These are phyloP conservation scores for Siphlonurus alternatus DNA, from an alignment of 2,888 invertebrate species.

Conservation along the genomic window DNA sequence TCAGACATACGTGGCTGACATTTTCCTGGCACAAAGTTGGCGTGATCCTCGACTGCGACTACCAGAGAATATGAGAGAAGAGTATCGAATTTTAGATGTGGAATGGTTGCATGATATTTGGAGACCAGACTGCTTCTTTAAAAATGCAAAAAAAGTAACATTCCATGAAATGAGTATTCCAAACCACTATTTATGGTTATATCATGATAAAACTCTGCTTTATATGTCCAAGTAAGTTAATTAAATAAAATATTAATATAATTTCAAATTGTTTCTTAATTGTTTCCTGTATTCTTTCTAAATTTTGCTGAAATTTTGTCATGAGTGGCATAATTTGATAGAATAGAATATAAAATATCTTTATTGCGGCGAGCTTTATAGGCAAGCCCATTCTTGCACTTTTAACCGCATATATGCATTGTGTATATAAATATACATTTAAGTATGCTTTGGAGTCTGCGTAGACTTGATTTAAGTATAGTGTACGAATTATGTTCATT, in stretches of 20 bases:
- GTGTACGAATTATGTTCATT: too few species aligned
- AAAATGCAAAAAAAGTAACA: constrained; percentile 81
- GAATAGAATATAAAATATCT: too few species aligned
- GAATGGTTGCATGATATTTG: constrained; percentile 83
- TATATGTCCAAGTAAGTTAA: constrained; percentile 87
- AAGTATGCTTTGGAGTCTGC: too few species aligned
- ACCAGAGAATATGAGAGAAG: constrained; percentile 88
- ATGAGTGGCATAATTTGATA: too few species aligned
- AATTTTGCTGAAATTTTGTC: neutral
- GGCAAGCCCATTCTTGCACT: too few species aligned
- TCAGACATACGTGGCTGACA: constrained; percentile 84
- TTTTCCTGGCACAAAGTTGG: constrained; percentile 87
- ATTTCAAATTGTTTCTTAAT: neutral
- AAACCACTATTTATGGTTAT: constrained; percentile 81
- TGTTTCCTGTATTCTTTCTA: constrained; percentile 19
- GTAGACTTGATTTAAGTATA: too few species aligned
- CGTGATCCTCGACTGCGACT: constrained; percentile 71
- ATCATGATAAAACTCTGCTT: constrained; percentile 76
- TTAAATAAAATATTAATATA: neutral
- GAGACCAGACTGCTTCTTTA: constrained; percentile 87
- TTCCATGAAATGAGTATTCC: constrained; percentile 92
- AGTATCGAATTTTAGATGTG: constrained; percentile 75
- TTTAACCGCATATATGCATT: too few species aligned
- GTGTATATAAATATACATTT: too few species aligned
- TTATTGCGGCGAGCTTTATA: too few species aligned